Evolutionary conservation across 2,888 invertebrate genomes (phyloP), one percentile per base, ranked within the genome.

Genomic region (Odontocolon sp.): DNA sequence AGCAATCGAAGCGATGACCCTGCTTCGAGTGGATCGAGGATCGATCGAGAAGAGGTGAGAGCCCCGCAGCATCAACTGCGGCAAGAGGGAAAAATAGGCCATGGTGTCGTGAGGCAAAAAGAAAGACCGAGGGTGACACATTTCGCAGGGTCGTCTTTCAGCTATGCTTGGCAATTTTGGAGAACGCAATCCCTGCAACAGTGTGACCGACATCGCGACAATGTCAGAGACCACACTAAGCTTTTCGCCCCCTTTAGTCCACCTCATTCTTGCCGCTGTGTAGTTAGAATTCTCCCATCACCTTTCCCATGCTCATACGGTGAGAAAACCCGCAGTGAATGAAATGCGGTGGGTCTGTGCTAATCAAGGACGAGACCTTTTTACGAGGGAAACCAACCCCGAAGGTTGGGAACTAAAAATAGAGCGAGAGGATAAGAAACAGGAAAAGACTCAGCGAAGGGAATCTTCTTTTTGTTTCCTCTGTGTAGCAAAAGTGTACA

Each of bases 321-420:
- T 21, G 33, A 33, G 56, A 68, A 45, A 45, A 11, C 47, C 61
- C 42, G 40, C 26, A 59, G 21, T 74, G 64, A 81, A 79, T 80
- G 74, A 79, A 79, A 80, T 71, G 69, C 70, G 40, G 77, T 59
- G 68, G 40, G 59, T 26, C 1, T 52, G 79, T 79, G 84, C 85
- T 85, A 86, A 85, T 85, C 82, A 86, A 83, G 81, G 67, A 70
- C 76, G 64, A 72, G 79, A 76, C 77, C 77, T 81, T 83, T 85
- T 85, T 85, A 83, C 78, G 86, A 83, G 81, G 77, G 42, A 69
- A 59, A 54, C 75, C 64, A 50, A 63, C 31, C 42, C 40, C n/a
- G 36, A n/a, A 52, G 38, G 77, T 74, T 70, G 45, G 71, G 61
- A 54, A 59, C 69, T 52, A 16, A 56, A 77, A 71, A 40, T 42